These are phyloP conservation scores for Gorsachius goisagi DNA, from an alignment of 2,113 vertebrate species.

Conservation along the genomic window DNA sequence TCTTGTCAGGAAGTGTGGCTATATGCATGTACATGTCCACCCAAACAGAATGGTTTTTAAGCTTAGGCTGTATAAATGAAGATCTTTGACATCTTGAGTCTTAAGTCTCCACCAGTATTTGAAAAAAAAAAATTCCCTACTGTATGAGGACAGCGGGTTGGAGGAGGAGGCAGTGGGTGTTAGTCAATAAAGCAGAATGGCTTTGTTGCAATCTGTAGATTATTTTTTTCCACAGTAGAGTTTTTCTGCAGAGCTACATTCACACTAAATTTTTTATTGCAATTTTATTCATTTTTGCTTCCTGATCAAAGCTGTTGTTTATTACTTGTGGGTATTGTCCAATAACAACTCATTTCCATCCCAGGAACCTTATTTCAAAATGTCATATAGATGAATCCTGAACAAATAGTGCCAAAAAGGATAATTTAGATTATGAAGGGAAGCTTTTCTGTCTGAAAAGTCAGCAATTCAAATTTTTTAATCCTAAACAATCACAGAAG, in stretches of 20 bases:
- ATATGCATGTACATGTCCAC: neutral
- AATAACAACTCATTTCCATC: neutral
- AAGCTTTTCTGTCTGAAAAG: neutral
- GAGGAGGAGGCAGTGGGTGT: fast-evolving
- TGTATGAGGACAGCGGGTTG: neutral
- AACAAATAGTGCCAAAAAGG: neutral
- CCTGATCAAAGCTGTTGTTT: neutral
- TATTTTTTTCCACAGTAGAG: neutral
- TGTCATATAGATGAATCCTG: neutral
- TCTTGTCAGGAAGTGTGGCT: neutral
- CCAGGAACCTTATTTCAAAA: neutral
- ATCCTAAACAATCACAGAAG: neutral
- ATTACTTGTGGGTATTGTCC: neutral
- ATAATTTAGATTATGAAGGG: neutral
- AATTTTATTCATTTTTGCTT: neutral
- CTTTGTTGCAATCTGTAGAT: neutral
- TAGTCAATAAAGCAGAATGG: neutral
- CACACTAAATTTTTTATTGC: neutral
- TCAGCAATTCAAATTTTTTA: neutral
- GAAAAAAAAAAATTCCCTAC: neutral
- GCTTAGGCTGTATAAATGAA: neutral
- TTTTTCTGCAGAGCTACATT: neutral
- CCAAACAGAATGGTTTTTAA: neutral
- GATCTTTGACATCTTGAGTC: neutral
- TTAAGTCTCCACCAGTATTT: neutral